Evolutionary conservation across 2,113 vertebrate species (phyloP).

Genomic region (Leucopternis melanops): DNA sequence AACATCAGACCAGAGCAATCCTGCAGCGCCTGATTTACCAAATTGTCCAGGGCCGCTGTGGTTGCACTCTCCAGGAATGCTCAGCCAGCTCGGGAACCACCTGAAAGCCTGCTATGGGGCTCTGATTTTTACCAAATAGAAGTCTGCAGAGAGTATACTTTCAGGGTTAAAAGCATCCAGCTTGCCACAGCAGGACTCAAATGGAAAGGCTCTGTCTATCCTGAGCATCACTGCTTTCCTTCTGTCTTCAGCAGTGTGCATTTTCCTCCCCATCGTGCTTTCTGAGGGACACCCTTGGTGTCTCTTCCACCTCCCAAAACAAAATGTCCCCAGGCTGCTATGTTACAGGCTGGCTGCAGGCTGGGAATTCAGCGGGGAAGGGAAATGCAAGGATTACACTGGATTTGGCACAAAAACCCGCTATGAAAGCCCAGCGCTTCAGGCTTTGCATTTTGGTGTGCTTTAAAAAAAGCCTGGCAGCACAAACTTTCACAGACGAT

Average conservation of each 20-base stretch:
- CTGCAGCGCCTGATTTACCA: background rate
- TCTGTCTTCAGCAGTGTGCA: background rate
- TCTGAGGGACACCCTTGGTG: fast-evolving
- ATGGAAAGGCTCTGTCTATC: background rate
- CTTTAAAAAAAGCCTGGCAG: background rate
- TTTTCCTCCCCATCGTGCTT: background rate
- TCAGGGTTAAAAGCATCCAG: background rate
- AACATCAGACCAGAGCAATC: background rate
- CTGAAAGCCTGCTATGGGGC: background rate
- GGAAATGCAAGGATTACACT: background rate
- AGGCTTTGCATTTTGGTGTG: background rate
- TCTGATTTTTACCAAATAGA: background rate
- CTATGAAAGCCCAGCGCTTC: background rate
- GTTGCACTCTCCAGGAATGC: background rate
- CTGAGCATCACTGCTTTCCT: background rate
- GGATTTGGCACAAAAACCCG: background rate
- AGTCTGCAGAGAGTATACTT: background rate
- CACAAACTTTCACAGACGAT: background rate
- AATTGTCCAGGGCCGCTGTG: background rate
- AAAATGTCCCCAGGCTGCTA: background rate
- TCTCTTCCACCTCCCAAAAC: background rate
- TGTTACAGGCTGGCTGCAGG: background rate
- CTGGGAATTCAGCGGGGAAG: background rate
- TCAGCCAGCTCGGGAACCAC: background rate
- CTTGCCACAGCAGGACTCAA: background rate